phyloP scores from a whole-genome alignment of 2,113 vertebrate genomes.

The Athene noctua region DNA sequence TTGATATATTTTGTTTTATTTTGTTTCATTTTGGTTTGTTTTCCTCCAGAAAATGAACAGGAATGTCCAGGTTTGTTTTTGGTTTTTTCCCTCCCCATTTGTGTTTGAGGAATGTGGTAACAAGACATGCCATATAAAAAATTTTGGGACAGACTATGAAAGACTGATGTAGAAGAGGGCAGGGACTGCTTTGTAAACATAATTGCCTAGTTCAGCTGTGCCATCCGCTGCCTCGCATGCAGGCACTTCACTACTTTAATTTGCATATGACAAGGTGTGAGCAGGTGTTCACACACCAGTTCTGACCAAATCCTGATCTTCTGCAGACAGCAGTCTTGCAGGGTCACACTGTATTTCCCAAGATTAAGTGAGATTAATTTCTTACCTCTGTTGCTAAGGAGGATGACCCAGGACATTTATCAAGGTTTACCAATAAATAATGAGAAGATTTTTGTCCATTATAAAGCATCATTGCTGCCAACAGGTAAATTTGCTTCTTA shows the following conservation, averaged over 20 bases:
- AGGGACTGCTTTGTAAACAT: neutral
- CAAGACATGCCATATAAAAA: neutral
- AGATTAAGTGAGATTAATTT: neutral
- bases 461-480: neutral
- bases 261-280: neutral
- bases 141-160: neutral
- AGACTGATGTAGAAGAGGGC: neutral
- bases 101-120: neutral
- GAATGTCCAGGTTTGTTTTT: neutral
- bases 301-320: neutral
- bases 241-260: neutral
- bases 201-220: neutral
- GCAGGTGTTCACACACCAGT: neutral
- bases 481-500: neutral
- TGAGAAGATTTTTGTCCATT: neutral
- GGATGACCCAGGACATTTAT: neutral
- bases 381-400: neutral
- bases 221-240: rapidly evolving
- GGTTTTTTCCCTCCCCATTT: too few relatives aligned
- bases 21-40: neutral
- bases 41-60: neutral
- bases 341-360: neutral
- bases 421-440: neutral
- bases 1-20: neutral
- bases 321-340: neutral